Conservation (phyloP, 2,113 vertebrate species). For the Chamaea fasciata region DNA sequence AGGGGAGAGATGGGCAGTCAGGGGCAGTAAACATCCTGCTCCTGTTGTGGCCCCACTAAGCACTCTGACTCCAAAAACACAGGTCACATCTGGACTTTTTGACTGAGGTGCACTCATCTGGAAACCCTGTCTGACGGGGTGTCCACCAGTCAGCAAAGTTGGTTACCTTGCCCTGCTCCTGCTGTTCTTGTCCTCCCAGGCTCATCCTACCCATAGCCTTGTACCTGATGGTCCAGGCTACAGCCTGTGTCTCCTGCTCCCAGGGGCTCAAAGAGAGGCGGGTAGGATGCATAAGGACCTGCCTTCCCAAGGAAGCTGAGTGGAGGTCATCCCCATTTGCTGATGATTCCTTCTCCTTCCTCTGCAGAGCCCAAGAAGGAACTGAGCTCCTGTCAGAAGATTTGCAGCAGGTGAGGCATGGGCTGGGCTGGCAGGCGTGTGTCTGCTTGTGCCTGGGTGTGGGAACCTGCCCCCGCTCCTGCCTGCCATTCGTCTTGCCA, state of each 20-base stretch:
- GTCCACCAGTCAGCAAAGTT: neutral
- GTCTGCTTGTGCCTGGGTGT: constrained; percentile 4
- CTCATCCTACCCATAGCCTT: neutral
- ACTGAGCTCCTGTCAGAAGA: constrained; percentile 88
- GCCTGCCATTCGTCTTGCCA: neutral
- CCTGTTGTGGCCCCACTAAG: accelerated
- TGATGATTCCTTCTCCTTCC: neutral
- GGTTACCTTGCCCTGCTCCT: neutral
- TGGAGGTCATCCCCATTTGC: neutral
- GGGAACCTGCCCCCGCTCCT: neutral
- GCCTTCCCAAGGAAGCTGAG: neutral
- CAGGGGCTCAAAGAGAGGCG: accelerated
- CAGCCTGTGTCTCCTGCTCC: neutral
- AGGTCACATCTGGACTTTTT: neutral
- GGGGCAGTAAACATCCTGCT: neutral
- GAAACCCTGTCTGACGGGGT: neutral
- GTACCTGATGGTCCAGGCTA: neutral
- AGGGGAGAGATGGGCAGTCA: neutral
- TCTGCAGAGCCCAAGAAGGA: constrained; percentile 85
- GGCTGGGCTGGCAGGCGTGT: neutral
- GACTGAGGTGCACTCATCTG: neutral
- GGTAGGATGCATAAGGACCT: neutral
- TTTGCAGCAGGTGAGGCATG: constrained; percentile 80
- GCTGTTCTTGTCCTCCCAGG: neutral
- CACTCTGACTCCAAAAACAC: neutral